Evolutionary conservation across 2,888 invertebrate species (phyloP), one percentile per base, ranked within the genome.

Genomic region (Rugalucina vietnamica): DNA sequence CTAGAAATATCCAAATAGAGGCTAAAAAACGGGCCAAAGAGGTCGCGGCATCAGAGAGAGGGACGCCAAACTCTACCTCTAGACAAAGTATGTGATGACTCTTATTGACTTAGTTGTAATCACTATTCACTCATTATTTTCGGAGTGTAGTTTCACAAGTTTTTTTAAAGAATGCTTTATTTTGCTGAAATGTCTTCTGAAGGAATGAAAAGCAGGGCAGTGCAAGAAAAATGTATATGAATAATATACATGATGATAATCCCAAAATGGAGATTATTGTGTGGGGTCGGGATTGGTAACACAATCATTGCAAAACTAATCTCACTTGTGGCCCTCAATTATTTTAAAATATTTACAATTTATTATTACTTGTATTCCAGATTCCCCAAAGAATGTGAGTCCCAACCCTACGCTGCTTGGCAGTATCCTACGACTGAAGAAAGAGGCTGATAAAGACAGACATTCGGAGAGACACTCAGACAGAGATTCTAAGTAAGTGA

Each of bases 1-100:
- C 97, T 1, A 96, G 97, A 86, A 96, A 97, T 90, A 96, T 96
- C 57, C 97, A 97, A 92, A 96, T 97, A 82, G 97, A 97, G 84
- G 96, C 96, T 0, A 96, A 96, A 90, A 89, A 91, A 77, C 93
- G 92, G 76, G 93, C 93, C 29, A 93, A 92, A 75, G 93, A 93
- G 54, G 70, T 93, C 10, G 82, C 90, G 18, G 82, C 90, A 14
- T 92, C 92, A 12, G 92, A 91, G 24, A 82, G 92, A 74, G 92
- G 91, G 34, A 93, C 94, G 4, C 94, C 93, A 5, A 93, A 93
- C 78, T 92, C 93, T 76, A 88, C 89, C 75, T 93, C 94, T 72
- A 85, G 93, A 80, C 90, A 91, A 73, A 89, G 93, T 94, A 83
- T n/a, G n/a, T n/a, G n/a, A n/a, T n/a, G n/a, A n/a, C n/a, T n/a